Conservation (phyloP, 2,113 vertebrate genomes). For the Calyptommatus sinebrachiatus region DNA sequence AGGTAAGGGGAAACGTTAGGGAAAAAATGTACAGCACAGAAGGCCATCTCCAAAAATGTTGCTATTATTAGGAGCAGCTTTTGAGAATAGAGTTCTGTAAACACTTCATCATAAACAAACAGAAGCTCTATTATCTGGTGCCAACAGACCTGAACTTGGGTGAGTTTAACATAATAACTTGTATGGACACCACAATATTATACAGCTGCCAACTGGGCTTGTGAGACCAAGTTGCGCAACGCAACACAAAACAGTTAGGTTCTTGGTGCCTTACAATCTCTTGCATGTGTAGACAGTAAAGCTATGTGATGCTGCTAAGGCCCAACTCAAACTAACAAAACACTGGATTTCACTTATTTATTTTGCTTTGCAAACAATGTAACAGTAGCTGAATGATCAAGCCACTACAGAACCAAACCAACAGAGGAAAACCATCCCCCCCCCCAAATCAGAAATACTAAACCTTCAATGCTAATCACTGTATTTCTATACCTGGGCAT, state of each 20-base stretch:
- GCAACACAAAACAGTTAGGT: neutral
- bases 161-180: neutral
- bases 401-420: neutral
- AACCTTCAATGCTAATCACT: neutral
- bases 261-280: neutral
- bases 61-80: constrained; percentile 4
- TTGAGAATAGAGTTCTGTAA: constrained; percentile 14
- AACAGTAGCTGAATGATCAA: neutral
- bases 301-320: neutral
- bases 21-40: neutral
- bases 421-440: neutral
- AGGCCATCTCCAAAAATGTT: rapidly evolving
- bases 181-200: neutral
- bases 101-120: neutral
- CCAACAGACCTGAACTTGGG: neutral
- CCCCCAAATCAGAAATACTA: neutral
- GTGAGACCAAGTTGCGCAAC: neutral
- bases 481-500: neutral
- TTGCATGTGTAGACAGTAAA: neutral
- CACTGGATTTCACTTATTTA: neutral
- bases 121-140: rapidly evolving
- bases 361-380: neutral
- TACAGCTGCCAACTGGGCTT: neutral
- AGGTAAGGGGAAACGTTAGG: neutral
- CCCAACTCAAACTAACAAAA: neutral